phyloP scores from a whole-genome alignment of 2,888 invertebrate species.

The Rugalucina vietnamica region DNA sequence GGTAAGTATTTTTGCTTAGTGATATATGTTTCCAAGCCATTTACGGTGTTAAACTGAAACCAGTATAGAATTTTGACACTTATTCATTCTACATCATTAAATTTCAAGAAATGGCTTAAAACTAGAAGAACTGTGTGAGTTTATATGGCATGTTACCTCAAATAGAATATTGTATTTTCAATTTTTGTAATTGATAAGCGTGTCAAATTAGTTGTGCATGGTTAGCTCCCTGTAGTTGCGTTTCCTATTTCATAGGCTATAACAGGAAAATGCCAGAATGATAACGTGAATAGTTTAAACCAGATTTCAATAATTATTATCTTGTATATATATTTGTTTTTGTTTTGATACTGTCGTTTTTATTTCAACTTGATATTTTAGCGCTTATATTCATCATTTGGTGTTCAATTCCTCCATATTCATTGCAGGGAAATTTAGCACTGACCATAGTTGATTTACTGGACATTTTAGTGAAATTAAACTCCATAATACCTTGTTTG shows the following conservation, averaged over 20 bases:
- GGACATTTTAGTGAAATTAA: slow-evolving; percentile 40
- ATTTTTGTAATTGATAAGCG: neutral
- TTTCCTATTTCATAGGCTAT: neutral
- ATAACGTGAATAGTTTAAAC: too few relatives aligned
- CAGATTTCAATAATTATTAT: too few relatives aligned
- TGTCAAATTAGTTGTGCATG: slow-evolving; percentile 5
- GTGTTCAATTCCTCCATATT: too few relatives aligned
- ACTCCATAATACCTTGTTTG: slow-evolving; percentile 36
- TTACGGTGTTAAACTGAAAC: neutral
- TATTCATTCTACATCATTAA: neutral
- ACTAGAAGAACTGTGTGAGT: neutral
- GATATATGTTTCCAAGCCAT: too few relatives aligned
- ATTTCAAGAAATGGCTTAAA: neutral
- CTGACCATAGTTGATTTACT: slow-evolving; percentile 18
- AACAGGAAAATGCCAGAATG: too few relatives aligned
- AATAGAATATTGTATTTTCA: neutral
- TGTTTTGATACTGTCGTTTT: too few relatives aligned
- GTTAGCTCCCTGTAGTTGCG: neutral
- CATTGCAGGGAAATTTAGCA: too few relatives aligned
- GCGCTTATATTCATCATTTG: too few relatives aligned
- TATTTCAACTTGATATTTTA: too few relatives aligned
- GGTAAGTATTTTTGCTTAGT: too few relatives aligned
- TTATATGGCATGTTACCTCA: neutral
- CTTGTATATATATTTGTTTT: too few relatives aligned
- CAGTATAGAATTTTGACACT: neutral